These are phyloP conservation scores for Pseudococcus longispinus DNA, from an alignment of 2,888 invertebrate species.

Conservation along the genomic window DNA sequence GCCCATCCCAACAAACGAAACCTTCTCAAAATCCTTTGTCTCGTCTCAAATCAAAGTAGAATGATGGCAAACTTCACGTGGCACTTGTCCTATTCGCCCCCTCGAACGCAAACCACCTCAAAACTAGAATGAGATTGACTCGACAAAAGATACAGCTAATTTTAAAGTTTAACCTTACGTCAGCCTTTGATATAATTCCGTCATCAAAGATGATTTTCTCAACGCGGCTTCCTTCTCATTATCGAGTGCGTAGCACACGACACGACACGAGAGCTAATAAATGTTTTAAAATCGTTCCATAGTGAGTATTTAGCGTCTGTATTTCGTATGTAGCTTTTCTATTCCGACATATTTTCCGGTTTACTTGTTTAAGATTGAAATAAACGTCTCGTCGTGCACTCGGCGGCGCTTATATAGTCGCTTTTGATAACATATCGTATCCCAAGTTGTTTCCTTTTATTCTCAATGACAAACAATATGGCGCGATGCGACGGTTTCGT, in stretches of 20 bases:
- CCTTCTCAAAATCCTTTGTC: not conserved
- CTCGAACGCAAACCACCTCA: not conserved
- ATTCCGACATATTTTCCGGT: slow-evolving; percentile 15
- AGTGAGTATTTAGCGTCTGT: not conserved
- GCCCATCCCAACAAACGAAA: too few relatives aligned
- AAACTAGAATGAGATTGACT: not conserved
- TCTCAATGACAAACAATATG: not conserved
- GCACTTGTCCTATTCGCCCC: not conserved
- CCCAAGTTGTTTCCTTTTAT: not conserved
- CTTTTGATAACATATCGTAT: not conserved
- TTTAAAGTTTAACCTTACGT: not conserved
- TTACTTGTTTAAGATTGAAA: not conserved
- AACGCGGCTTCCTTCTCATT: not conserved
- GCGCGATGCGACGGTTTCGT: not conserved
- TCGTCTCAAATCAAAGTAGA: not conserved
- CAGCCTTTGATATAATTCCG: not conserved
- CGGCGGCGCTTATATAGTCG: not conserved
- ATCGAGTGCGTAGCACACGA: not conserved
- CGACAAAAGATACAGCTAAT: not conserved
- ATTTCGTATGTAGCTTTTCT: not conserved
- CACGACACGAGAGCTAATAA: slow-evolving; percentile 1
- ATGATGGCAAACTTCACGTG: too few relatives aligned
- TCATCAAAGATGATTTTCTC: slow-evolving; percentile 8
- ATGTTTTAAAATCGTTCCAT: slow-evolving; percentile 6
- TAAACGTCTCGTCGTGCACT: not conserved